phyloP scores from a whole-genome alignment of 2,888 invertebrate genomes.

The Melanchra persicariae region DNA sequence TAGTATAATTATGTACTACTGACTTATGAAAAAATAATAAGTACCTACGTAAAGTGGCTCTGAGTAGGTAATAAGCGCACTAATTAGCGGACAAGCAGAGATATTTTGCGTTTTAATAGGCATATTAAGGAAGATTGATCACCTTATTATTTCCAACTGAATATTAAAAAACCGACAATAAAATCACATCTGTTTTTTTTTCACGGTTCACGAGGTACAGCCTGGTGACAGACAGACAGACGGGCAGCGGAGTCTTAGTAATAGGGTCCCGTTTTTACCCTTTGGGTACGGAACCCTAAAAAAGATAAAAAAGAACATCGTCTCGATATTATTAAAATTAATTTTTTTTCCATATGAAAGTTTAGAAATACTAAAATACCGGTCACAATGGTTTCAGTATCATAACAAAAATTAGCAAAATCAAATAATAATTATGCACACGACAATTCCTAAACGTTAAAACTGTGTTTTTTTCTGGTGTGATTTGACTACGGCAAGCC shows the following conservation, averaged over 20 bases:
- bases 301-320: slow-evolving; percentile 5
- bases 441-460: not conserved
- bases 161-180: too few species aligned
- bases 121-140: not conserved
- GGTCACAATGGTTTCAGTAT: not conserved
- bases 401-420: not conserved
- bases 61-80: not conserved
- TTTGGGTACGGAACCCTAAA: too few species aligned
- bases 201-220: too few species aligned
- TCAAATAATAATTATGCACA: not conserved
- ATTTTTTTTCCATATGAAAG: too few species aligned
- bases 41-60: not conserved
- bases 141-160: not conserved
- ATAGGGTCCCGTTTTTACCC: too few species aligned
- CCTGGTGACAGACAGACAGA: too few species aligned
- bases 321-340: not conserved
- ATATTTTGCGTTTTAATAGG: not conserved
- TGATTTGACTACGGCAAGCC: not conserved
- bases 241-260: too few species aligned
- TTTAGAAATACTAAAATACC: too few species aligned
- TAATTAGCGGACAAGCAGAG: not conserved
- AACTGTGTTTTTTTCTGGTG: not conserved
- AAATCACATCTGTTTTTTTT: too few species aligned
- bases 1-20: too few species aligned
- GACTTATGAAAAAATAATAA: not conserved